Evolutionary conservation across 2,113 vertebrate species (phyloP).

Genomic region (Eulemur rufifrons): DNA sequence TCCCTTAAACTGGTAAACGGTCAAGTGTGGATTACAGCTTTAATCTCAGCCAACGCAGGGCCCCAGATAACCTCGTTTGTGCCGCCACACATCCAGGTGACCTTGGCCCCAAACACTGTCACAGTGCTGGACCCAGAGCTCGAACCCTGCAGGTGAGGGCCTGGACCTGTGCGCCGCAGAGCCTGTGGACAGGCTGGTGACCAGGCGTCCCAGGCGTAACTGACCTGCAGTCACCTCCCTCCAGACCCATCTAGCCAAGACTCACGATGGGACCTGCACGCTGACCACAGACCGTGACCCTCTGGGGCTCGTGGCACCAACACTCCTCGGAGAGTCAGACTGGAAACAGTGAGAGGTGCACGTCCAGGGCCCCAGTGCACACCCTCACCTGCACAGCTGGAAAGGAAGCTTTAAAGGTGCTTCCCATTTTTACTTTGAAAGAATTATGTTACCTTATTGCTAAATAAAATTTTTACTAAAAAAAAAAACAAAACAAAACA

Average conservation of each 20-base stretch:
- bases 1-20: not conserved
- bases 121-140: not conserved
- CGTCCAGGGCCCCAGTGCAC: no score
- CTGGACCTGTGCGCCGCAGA: accelerated
- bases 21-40: not conserved
- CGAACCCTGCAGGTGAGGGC: not conserved
- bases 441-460: not conserved
- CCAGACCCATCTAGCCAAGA: not conserved
- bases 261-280: not conserved
- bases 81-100: not conserved
- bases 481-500: not conserved
- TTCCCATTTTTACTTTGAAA: not conserved
- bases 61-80: not conserved
- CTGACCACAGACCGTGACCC: not conserved
- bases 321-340: not conserved
- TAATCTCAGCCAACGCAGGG: not conserved
- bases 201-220: not conserved
- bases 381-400: not conserved
- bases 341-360: not conserved
- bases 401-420: not conserved
- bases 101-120: not conserved
- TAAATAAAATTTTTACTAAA: not conserved
- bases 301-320: not conserved
- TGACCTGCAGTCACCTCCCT: not conserved
- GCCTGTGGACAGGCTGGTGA: not conserved